phyloP scores from a whole-genome alignment of 30 jellyfish, hydroid and myxozoan species.

The Chrysaora quinquecirrha region DNA sequence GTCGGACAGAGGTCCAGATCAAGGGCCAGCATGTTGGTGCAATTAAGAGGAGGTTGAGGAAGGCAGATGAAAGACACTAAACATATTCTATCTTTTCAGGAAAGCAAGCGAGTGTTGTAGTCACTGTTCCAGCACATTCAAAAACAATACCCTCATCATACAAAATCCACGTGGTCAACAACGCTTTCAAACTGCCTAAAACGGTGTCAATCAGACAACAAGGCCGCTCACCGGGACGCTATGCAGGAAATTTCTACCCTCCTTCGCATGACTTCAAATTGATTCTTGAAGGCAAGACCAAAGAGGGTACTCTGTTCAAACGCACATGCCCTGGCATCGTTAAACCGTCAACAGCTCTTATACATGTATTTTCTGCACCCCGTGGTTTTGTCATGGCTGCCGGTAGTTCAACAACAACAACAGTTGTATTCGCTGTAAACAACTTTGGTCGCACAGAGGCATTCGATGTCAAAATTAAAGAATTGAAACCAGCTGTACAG shows the following conservation, averaged over 20 bases:
- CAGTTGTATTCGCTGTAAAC: no score
- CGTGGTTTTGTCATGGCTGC: background rate
- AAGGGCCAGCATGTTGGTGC: conserved; percentile 16
- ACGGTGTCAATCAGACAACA: no score
- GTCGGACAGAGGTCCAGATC: conserved; percentile 9
- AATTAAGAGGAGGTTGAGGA: no score
- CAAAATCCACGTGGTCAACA: no score
- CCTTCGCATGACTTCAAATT: no score
- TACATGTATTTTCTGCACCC: conserved; percentile 37
- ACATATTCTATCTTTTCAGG: background rate
- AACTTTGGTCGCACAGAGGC: no score
- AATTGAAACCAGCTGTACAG: background rate
- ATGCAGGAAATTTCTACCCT: background rate
- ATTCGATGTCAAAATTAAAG: background rate
- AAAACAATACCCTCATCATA: conserved; percentile 18
- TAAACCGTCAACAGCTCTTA: background rate
- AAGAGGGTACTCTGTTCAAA: no score
- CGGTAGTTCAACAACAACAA: background rate
- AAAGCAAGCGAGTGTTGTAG: background rate
- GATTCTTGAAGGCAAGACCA: no score
- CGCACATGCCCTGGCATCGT: no score
- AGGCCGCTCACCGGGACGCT: conserved; percentile 9
- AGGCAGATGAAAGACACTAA: no score
- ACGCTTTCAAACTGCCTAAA: no score
- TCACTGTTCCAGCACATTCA: background rate